Conservation (phyloP, 2,888 invertebrate species). For the Sylvicola fuscatus region DNA sequence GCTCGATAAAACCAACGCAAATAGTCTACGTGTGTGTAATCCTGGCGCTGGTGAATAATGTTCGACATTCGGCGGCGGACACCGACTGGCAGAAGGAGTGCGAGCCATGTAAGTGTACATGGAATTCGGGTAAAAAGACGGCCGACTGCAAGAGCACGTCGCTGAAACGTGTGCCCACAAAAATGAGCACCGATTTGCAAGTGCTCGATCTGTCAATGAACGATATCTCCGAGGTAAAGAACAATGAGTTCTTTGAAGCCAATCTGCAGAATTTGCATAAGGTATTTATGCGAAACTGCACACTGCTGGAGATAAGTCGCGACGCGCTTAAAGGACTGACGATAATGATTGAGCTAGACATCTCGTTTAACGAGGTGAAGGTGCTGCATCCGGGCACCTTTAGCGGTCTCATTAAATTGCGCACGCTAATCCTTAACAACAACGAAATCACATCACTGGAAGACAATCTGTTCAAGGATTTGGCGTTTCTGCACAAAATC, state of each 20-base stretch:
- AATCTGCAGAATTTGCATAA: slow-evolving; percentile 64
- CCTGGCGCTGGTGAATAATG: too few relatives aligned
- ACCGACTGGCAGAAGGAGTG: slow-evolving; percentile 22
- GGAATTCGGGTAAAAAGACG: slow-evolving; percentile 66
- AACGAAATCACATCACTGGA: slow-evolving; percentile 54
- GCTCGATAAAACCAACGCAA: too few relatives aligned
- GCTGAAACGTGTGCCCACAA: slow-evolving; percentile 47
- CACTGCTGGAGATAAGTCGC: slow-evolving; percentile 46
- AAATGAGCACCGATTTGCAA: slow-evolving; percentile 49
- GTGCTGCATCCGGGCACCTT: slow-evolving; percentile 48
- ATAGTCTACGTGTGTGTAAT: too few relatives aligned
- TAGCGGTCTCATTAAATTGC: slow-evolving; percentile 42
- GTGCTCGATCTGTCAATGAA: slow-evolving; percentile 54
- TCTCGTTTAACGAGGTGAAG: slow-evolving; percentile 51
- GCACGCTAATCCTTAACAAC: slow-evolving; percentile 50
- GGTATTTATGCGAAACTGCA: slow-evolving; percentile 52
- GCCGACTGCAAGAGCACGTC: slow-evolving; percentile 54
- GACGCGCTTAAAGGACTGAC: slow-evolving; percentile 55
- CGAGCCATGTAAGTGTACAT: slow-evolving; percentile 52
- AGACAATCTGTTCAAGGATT: slow-evolving; percentile 52
- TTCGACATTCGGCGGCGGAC: slow-evolving; percentile 8
- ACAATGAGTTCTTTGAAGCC: slow-evolving; percentile 45
- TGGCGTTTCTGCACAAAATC: slow-evolving; percentile 53
- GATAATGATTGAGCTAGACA: slow-evolving; percentile 63
- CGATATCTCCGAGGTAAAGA: slow-evolving; percentile 38